Percentiles rank a stretch among this genome's conserved stretches.
Conservation (phyloP, 2,113 vertebrate species). For the Poeciliopsis occidentalis region DNA sequence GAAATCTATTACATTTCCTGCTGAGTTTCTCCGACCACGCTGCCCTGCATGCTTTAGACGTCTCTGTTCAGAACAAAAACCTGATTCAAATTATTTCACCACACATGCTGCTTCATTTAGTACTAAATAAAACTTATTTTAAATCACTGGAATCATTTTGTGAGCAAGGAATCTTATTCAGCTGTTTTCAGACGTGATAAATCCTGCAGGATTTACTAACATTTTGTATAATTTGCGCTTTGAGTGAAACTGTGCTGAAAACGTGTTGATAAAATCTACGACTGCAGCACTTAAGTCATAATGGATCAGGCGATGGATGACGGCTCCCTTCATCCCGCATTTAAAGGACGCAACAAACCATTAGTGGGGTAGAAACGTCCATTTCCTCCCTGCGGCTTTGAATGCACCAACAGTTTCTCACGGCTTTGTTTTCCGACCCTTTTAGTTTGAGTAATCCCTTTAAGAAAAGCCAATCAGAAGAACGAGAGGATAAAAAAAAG, state of each 20-base stretch:
- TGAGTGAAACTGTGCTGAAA: background rate
- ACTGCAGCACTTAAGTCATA: slow-evolving; percentile 30
- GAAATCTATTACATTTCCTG: slow-evolving; percentile 43
- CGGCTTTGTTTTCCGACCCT: background rate
- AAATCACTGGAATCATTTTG: background rate
- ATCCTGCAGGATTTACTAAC: background rate
- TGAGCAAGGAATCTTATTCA: background rate
- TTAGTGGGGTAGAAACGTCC: background rate
- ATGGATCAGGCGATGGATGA: slow-evolving; percentile 41
- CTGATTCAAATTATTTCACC: background rate
- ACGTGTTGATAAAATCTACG: slow-evolving; percentile 17
- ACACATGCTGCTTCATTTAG: background rate
- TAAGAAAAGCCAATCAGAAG: background rate
- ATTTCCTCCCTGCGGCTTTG: background rate
- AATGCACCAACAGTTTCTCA: background rate
- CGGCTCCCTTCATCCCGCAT: background rate
- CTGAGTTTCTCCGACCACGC: too few relatives aligned
- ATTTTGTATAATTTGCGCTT: background rate
- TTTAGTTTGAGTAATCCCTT: background rate
- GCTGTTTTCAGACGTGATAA: background rate
- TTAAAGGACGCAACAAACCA: background rate
- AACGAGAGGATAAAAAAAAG: background rate
- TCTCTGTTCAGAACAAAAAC: too few relatives aligned
- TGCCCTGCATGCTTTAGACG: too few relatives aligned
- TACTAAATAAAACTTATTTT: background rate